Conservation (phyloP, 2,113 vertebrate genomes). For the Lepisosteus oculatus region DNA sequence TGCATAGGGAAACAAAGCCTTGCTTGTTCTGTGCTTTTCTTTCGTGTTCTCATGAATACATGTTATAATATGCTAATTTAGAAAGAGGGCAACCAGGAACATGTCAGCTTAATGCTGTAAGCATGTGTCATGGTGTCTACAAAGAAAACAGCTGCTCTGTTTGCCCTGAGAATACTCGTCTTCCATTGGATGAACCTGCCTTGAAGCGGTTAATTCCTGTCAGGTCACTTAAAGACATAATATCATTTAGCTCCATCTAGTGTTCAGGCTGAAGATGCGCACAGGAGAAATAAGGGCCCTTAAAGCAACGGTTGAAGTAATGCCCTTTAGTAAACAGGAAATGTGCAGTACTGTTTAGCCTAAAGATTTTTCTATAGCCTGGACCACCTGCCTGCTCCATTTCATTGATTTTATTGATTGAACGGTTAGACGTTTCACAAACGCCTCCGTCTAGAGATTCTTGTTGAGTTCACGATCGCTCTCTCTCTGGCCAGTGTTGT, state of each 20-base stretch:
- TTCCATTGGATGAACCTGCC: background rate
- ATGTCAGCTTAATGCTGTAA: constrained; percentile 6
- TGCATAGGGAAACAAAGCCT: background rate
- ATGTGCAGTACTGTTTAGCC: no score
- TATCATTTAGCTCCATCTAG: no score
- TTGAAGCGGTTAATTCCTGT: background rate
- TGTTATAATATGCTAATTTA: background rate
- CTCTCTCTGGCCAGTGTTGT: background rate
- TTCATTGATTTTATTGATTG: background rate
- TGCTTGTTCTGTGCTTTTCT: constrained; percentile 8
- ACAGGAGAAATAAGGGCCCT: no score
- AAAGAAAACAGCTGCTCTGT: constrained; percentile 8
- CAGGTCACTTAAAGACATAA: no score
- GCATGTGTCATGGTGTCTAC: background rate
- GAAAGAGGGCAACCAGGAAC: background rate
- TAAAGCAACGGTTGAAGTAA: no score
- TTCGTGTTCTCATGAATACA: background rate
- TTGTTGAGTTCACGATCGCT: background rate
- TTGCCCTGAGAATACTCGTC: background rate
- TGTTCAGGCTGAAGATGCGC: no score
- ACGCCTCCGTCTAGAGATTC: background rate
- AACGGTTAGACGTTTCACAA: background rate
- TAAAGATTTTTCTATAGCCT: background rate
- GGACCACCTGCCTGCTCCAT: background rate
- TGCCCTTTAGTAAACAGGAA: no score